Conservation (phyloP, 2,797 vertebrate genomes). For the Borostomias antarcticus region DNA sequence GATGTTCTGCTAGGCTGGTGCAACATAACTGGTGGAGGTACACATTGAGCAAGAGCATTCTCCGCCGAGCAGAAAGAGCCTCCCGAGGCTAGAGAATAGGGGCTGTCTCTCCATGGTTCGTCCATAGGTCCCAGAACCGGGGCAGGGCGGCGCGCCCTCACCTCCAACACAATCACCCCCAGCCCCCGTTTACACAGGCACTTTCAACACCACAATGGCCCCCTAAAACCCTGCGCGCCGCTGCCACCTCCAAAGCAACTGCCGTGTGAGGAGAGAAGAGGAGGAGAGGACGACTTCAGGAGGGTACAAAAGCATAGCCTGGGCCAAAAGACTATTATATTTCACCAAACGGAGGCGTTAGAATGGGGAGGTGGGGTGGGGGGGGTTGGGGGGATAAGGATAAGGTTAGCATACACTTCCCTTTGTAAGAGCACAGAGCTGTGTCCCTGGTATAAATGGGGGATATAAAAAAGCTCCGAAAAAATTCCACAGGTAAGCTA, state of each 20-base stretch:
- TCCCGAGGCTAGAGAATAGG: no score
- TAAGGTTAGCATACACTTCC: neutral
- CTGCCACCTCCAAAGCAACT: neutral
- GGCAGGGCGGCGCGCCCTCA: no score
- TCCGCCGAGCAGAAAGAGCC: neutral
- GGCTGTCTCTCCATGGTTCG: no score
- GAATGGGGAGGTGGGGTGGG: slow-evolving; percentile 42
- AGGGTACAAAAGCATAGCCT: slow-evolving; percentile 56
- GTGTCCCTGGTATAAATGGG: neutral
- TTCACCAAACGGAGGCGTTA: slow-evolving; percentile 46
- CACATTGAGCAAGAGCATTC: neutral
- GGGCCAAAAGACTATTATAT: slow-evolving; percentile 66
- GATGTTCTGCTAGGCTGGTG: no score
- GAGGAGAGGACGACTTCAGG: neutral
- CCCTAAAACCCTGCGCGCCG: neutral
- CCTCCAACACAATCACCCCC: neutral
- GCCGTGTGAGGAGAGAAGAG: no score
- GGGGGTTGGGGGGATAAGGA: no score
- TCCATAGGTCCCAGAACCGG: neutral
- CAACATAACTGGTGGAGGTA: no score
- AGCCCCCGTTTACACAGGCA: neutral
- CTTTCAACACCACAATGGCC: neutral
- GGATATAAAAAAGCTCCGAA: neutral
- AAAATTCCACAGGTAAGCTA: neutral
- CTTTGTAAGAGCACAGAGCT: neutral